These are phyloP conservation scores for Phyllotis vaccarum DNA, from an alignment of 2,797 vertebrate genomes.

Conservation along the genomic window DNA sequence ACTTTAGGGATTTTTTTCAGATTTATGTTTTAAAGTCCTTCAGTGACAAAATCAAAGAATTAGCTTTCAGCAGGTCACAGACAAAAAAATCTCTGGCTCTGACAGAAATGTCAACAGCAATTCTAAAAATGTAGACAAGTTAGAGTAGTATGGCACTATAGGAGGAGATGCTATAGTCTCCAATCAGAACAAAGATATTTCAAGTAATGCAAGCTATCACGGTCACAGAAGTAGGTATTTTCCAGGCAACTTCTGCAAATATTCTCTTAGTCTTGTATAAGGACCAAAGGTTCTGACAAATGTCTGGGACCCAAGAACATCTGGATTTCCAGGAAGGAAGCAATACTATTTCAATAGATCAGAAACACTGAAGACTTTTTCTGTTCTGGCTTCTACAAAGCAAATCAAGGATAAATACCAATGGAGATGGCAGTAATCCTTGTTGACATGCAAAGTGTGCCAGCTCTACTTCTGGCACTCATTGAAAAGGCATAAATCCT, in stretches of 20 bases:
- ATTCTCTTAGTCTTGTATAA: background rate
- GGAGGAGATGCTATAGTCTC: background rate
- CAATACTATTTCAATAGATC: background rate
- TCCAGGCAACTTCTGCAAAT: background rate
- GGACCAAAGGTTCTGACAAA: background rate
- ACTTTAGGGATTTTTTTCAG: background rate
- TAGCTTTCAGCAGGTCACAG: background rate
- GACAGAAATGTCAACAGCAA: background rate
- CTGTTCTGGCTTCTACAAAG: background rate
- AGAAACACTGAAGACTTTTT: background rate
- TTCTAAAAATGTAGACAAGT: background rate
- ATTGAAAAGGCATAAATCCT: conserved; percentile 41
- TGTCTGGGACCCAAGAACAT: background rate
- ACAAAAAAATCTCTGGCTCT: fast-evolving
- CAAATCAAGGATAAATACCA: conserved; percentile 49
- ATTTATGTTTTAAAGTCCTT: background rate
- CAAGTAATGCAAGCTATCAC: conserved; percentile 32
- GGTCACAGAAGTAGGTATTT: background rate
- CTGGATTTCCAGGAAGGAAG: conserved; percentile 10
- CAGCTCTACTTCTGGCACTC: conserved; percentile 50
- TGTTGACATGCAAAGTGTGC: conserved; percentile 64
- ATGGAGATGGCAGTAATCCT: conserved; percentile 58
- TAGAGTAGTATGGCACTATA: background rate
- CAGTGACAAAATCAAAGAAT: background rate
- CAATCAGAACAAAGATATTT: conserved; percentile 39